Percentiles rank a stretch among this genome's conserved stretches.
Conservation (phyloP, 2,888 invertebrate genomes). For the Cosmia trapezina region DNA sequence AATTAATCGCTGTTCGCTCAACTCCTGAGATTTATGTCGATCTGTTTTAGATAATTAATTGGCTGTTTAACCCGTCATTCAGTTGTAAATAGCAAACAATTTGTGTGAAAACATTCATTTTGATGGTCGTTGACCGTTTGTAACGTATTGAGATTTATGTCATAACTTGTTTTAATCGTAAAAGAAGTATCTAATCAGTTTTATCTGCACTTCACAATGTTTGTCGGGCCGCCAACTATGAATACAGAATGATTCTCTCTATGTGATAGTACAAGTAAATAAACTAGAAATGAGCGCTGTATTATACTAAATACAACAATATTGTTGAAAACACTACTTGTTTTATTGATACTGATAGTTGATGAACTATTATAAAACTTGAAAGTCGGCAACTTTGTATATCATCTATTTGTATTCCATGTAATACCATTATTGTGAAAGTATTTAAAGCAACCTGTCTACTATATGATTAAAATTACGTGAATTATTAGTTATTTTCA, state of each 20-base stretch:
- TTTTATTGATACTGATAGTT: not conserved
- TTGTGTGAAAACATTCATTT: no score
- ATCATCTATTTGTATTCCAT: no score
- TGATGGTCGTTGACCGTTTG: no score
- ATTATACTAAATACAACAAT: constrained; percentile 16
- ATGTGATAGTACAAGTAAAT: not conserved
- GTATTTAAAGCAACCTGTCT: not conserved
- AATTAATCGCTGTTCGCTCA: constrained; percentile 52
- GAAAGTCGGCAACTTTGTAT: constrained; percentile 1
- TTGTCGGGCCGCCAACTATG: constrained; percentile 23
- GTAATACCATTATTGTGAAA: not conserved
- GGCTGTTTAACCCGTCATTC: not conserved
- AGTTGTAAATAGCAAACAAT: no score
- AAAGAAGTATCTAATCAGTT: constrained; percentile 5
- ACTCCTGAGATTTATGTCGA: constrained; percentile 48
- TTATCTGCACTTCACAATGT: constrained; percentile 24
- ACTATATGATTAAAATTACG: not conserved
- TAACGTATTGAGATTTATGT: not conserved
- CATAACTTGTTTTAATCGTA: constrained; percentile 3
- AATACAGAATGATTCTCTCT: not conserved
- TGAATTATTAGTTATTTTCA: not conserved
- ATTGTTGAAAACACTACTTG: constrained; percentile 11
- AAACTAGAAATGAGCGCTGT: constrained; percentile 1
- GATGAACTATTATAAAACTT: constrained; percentile 20
- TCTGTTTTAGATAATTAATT: constrained; percentile 49